Percentiles rank a stretch among this genome's conserved stretches.
Conservation (phyloP, 2,797 vertebrate genomes). For the Scomberomorus guttatus region DNA sequence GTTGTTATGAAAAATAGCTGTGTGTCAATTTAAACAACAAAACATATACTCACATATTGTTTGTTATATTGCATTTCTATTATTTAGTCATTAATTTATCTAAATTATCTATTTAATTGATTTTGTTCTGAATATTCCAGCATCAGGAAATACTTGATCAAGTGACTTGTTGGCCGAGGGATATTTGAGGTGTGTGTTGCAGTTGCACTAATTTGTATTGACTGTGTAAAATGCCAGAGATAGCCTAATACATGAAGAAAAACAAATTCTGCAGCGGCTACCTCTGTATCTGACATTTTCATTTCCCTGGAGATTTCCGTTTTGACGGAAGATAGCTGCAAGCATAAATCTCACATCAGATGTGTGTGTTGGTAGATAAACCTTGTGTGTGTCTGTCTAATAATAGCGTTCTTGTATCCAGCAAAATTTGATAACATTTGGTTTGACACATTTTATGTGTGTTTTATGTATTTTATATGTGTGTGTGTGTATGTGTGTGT, state of each 20-base stretch:
- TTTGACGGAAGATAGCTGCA: slow-evolving; percentile 17
- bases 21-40: no score
- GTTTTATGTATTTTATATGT: not conserved
- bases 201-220: not conserved
- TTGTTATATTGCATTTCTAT: no score
- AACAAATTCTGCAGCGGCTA: not conserved
- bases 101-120: no score
- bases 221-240: not conserved
- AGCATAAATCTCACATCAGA: slow-evolving; percentile 16
- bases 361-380: slow-evolving; percentile 9
- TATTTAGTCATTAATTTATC: no score
- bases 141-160: not conserved
- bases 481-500: not conserved
- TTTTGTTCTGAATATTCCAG: not conserved
- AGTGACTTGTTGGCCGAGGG: not conserved
- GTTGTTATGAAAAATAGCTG: no score
- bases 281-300: slow-evolving; percentile 26
- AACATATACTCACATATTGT: no score
- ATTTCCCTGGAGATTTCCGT: slow-evolving; percentile 26
- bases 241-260: not conserved
- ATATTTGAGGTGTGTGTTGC: not conserved
- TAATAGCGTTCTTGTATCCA: slow-evolving; percentile 26
- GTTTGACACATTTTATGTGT: not conserved
- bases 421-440: slow-evolving; percentile 29
- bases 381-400: not conserved